These are phyloP conservation scores for Enoplosus armatus DNA, from an alignment of 2,797 vertebrate genomes.

Conservation along the genomic window DNA sequence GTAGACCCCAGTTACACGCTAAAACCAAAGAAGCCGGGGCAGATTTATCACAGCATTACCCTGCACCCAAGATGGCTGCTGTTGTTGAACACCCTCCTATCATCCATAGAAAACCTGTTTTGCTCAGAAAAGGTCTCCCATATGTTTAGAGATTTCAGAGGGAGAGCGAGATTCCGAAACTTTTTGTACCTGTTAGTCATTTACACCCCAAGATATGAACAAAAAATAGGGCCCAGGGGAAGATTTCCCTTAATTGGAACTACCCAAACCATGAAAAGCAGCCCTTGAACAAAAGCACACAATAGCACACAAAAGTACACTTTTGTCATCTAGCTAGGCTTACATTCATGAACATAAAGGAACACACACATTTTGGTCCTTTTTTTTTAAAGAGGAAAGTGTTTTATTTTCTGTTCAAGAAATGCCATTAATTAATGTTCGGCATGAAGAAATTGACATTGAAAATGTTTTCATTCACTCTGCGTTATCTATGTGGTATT, in stretches of 20 bases:
- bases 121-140: neutral
- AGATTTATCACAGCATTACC: slow-evolving; percentile 17
- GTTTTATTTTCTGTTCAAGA: no score
- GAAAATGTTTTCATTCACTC: neutral
- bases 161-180: no score
- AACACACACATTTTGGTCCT: neutral
- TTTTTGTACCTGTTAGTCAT: no score
- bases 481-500: no score
- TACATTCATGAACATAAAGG: neutral
- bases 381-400: neutral
- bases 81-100: neutral
- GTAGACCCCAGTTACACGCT: slow-evolving; percentile 24
- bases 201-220: no score
- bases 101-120: neutral
- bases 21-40: slow-evolving; percentile 38
- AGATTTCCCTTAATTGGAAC: no score
- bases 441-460: no score
- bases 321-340: neutral
- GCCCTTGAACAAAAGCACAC: neutral
- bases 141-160: no score
- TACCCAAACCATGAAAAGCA: neutral
- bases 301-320: neutral
- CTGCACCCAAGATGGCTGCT: slow-evolving; percentile 7
- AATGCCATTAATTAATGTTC: no score
- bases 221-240: no score